phyloP scores from a whole-genome alignment of 2,797 vertebrate genomes.

The Leptatherina wallacei region DNA sequence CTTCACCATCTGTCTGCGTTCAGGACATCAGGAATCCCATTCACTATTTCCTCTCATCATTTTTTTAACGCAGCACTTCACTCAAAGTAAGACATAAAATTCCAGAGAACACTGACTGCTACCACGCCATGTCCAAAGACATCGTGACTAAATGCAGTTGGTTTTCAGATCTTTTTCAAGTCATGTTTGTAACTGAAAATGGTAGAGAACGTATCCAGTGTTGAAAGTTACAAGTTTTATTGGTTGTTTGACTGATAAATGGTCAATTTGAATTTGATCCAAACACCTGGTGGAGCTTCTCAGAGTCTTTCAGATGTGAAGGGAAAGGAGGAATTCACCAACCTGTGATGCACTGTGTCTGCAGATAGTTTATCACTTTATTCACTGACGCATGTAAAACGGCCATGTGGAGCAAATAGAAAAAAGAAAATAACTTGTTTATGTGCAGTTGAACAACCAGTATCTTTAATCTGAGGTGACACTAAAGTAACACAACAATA shows the following conservation, averaged over 20 bases:
- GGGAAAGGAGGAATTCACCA: background rate
- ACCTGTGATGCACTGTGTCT: background rate
- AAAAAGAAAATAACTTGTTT: too few relatives aligned
- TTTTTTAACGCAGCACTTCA: background rate
- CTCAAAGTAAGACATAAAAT: background rate
- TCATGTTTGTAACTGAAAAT: background rate
- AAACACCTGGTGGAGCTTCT: background rate
- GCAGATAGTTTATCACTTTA: background rate
- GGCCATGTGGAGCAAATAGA: too few relatives aligned
- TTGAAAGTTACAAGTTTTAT: background rate
- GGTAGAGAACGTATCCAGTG: background rate
- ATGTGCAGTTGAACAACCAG: background rate
- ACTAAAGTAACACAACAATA: too few relatives aligned
- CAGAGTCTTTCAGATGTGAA: background rate
- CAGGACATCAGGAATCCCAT: conserved; percentile 14
- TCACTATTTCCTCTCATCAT: conserved; percentile 5
- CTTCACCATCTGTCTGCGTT: conserved; percentile 40
- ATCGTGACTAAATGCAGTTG: background rate
- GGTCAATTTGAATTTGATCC: background rate
- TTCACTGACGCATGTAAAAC: background rate
- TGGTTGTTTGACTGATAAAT: background rate
- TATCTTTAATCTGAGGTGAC: too few relatives aligned
- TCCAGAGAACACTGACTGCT: background rate
- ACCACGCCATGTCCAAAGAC: background rate
- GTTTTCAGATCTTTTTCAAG: background rate